These are phyloP conservation scores for Dallia pectoralis DNA, from an alignment of 2,797 vertebrate genomes.

Conservation along the genomic window DNA sequence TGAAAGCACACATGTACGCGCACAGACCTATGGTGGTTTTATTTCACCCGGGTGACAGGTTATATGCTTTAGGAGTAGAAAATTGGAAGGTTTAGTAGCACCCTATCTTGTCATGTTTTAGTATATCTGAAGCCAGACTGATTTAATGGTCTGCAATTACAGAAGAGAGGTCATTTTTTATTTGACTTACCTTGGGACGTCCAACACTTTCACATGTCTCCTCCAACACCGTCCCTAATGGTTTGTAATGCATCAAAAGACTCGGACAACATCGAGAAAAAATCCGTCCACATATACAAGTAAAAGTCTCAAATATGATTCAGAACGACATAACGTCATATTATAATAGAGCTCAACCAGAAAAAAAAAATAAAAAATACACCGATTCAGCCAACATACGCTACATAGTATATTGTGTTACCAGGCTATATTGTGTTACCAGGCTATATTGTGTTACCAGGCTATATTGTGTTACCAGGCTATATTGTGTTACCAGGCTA, in stretches of 20 bases:
- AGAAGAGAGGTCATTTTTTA: neutral
- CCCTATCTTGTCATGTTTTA: neutral
- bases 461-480: neutral
- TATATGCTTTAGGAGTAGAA: neutral
- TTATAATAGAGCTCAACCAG: neutral
- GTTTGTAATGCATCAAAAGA: neutral
- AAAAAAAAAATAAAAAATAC: neutral
- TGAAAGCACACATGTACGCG: neutral
- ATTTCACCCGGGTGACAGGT: neutral
- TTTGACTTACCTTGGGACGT: neutral
- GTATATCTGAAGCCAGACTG: neutral
- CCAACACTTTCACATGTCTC: neutral
- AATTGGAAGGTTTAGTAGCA: neutral
- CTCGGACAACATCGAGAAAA: neutral
- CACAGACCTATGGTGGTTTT: neutral
- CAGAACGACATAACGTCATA: neutral
- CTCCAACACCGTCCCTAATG: neutral
- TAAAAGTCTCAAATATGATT: neutral
- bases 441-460: too few relatives aligned
- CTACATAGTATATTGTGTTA: too few relatives aligned
- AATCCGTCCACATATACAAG: neutral
- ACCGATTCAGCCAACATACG: neutral
- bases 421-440: neutral
- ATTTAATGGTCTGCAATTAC: neutral
- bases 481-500: too few relatives aligned